Evolutionary conservation across 1,140 invertebrate genomes (phyloP).

Genomic region (Uloborus diversus): DNA sequence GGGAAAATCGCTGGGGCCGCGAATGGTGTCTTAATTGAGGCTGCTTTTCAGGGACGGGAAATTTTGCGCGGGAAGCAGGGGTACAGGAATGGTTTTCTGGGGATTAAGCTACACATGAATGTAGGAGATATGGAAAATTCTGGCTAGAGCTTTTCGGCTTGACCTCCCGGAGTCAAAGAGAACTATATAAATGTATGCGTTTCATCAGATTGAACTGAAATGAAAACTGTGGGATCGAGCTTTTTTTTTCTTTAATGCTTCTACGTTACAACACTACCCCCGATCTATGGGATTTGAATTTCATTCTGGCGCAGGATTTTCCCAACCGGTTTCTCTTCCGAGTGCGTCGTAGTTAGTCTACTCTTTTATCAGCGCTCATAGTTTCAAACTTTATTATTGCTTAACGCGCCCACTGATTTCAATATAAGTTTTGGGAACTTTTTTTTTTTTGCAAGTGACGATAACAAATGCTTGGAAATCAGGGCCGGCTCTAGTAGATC

Average conservation of each 20-base stretch:
- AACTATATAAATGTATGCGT: constrained; percentile 8
- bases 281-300: no score
- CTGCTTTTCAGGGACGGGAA: constrained; percentile 3
- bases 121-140: constrained; percentile 42
- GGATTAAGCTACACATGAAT: constrained; percentile 44
- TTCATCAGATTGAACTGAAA: neutral
- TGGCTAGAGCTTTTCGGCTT: constrained; percentile 28
- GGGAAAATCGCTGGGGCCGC: constrained; percentile 7
- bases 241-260: neutral
- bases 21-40: constrained; percentile 24
- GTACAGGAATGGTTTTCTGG: constrained; percentile 32
- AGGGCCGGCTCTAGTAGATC: no score
- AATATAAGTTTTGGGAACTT: no score
- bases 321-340: no score
- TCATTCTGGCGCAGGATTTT: no score
- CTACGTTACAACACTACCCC: neutral
- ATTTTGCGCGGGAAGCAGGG: neutral
- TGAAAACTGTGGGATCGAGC: neutral
- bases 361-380: no score
- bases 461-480: no score
- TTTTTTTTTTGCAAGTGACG: no score
- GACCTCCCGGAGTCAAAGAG: constrained; percentile 27
- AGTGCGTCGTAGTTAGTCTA: no score
- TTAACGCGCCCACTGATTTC: no score
- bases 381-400: no score